Evolutionary conservation across 2,888 invertebrate species (phyloP).

Genomic region (Clitarchus hookeri): DNA sequence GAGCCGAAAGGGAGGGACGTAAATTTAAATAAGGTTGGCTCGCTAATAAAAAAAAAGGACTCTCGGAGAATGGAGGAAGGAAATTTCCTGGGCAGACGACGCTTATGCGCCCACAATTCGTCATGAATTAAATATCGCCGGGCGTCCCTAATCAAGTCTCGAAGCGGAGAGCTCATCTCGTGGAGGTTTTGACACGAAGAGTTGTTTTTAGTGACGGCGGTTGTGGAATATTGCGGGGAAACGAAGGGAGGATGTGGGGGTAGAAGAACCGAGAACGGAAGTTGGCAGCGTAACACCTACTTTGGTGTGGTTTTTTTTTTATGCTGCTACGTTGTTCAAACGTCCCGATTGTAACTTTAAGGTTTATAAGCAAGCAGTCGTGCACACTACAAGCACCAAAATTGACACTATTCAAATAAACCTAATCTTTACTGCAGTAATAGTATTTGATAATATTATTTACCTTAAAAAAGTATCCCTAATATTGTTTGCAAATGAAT

Average conservation of each 20-base stretch:
- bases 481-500: too few relatives aligned
- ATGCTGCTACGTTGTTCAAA: too few relatives aligned
- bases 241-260: too few relatives aligned
- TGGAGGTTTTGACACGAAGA: neutral
- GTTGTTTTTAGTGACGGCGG: neutral
- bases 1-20: neutral
- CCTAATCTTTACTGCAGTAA: too few relatives aligned
- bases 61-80: neutral
- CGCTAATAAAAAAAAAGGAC: neutral
- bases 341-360: too few relatives aligned
- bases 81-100: neutral
- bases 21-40: slow-evolving; percentile 14
- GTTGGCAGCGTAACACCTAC: neutral
- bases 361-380: too few relatives aligned
- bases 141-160: neutral
- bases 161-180: neutral
- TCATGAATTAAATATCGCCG: neutral
- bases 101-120: neutral
- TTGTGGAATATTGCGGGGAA: neutral
- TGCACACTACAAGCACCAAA: too few relatives aligned
- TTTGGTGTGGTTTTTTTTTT: too few relatives aligned
- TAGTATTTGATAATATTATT: too few relatives aligned
- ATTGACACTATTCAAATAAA: too few relatives aligned
- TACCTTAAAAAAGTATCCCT: too few relatives aligned
- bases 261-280: neutral